Evolutionary conservation across 2,113 vertebrate genomes (phyloP).

Genomic region (Tragelaphus strepsiceros): DNA sequence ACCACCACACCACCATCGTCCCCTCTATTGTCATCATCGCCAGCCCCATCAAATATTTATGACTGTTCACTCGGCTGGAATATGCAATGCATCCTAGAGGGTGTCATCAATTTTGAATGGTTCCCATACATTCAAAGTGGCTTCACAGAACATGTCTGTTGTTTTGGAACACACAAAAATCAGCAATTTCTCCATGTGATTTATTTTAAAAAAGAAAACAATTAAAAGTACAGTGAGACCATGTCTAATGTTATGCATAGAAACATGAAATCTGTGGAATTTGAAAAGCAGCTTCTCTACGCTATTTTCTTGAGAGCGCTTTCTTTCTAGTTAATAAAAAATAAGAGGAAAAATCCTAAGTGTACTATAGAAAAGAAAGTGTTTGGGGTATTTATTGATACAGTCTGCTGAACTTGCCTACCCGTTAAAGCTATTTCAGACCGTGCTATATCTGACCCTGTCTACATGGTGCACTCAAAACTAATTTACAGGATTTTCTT

Average conservation of each 20-base stretch:
- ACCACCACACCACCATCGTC: rapidly evolving
- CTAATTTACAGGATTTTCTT: neutral
- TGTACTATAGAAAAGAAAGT: neutral
- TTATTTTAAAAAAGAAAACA: neutral
- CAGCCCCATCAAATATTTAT: neutral
- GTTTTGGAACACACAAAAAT: neutral
- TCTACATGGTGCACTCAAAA: neutral
- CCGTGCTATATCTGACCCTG: neutral
- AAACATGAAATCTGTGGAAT: neutral
- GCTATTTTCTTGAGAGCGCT: neutral
- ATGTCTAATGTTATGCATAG: neutral
- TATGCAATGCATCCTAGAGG: neutral
- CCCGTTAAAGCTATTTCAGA: neutral
- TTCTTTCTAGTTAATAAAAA: neutral
- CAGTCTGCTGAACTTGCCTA: neutral
- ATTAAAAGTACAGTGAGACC: neutral
- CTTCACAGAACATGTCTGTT: neutral
- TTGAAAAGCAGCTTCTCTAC: neutral
- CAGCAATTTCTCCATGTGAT: neutral
- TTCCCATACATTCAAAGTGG: neutral
- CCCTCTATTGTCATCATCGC: neutral
- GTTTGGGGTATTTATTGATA: neutral
- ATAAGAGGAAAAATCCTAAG: neutral
- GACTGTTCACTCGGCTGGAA: neutral
- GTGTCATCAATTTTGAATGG: neutral